phyloP scores from a whole-genome alignment of 2,113 vertebrate species.

The Trematocara stigmaticum region DNA sequence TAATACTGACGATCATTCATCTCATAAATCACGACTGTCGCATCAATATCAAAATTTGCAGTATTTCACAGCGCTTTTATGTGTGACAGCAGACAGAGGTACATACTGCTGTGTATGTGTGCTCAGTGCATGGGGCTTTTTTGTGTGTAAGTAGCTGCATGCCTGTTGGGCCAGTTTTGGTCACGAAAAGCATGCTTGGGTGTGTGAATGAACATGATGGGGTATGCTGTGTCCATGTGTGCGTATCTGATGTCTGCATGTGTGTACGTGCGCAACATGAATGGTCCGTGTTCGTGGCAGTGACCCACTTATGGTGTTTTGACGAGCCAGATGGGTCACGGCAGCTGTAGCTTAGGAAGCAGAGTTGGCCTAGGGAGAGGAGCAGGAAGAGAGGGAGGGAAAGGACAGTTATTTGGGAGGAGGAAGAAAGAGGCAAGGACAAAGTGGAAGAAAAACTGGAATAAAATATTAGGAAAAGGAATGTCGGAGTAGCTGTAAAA shows the following conservation, averaged over 20 bases:
- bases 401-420: background rate
- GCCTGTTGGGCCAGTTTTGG: conserved; percentile 23
- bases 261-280: conserved; percentile 14
- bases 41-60: background rate
- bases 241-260: background rate
- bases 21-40: background rate
- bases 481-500: background rate
- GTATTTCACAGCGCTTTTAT: background rate
- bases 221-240: background rate
- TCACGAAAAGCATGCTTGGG: conserved; percentile 27
- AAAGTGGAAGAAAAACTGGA: background rate
- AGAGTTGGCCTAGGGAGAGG: conserved; percentile 19
- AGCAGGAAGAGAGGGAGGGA: conserved; percentile 1
- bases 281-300: conserved; percentile 53
- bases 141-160: background rate
- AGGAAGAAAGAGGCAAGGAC: background rate
- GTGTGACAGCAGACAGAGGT: background rate
- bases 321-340: conserved; percentile 63
- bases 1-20: background rate
- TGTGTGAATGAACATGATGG: background rate
- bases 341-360: conserved; percentile 55
- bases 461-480: background rate
- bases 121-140: background rate
- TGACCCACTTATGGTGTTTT: conserved; percentile 74
- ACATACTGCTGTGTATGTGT: background rate